Conservation (phyloP, 2,888 invertebrate genomes). For the Acanthoscelides obtectus region DNA sequence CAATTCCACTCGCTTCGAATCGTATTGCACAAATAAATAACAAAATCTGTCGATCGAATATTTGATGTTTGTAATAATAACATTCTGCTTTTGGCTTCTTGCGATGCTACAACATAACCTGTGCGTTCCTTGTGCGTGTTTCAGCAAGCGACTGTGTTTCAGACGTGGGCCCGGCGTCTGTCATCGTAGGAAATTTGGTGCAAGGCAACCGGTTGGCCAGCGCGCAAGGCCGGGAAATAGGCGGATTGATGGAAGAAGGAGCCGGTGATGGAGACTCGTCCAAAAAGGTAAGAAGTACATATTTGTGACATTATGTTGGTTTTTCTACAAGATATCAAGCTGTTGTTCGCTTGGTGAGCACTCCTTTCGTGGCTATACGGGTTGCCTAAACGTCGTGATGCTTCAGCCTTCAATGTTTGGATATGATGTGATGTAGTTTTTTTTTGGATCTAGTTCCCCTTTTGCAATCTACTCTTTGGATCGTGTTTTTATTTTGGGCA, state of each 20-base stretch:
- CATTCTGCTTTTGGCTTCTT: slow-evolving; percentile 45
- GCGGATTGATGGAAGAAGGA: slow-evolving; percentile 84
- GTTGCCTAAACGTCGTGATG: too few species aligned
- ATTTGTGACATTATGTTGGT: too few species aligned
- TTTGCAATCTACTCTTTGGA: too few species aligned
- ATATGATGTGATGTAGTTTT: neutral
- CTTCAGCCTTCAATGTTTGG: too few species aligned
- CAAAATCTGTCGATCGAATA: too few species aligned
- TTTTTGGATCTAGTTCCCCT: neutral
- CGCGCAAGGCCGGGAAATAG: slow-evolving; percentile 95
- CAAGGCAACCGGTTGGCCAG: slow-evolving; percentile 97
- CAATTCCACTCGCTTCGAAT: too few species aligned
- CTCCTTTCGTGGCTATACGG: too few species aligned
- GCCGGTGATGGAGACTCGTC: slow-evolving; percentile 86
- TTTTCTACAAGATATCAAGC: too few species aligned
- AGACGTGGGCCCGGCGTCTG: slow-evolving; percentile 99
- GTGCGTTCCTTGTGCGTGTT: slow-evolving; percentile 47
- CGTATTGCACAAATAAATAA: too few species aligned
- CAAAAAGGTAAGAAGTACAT: slow-evolving; percentile 85
- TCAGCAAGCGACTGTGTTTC: slow-evolving; percentile 73
- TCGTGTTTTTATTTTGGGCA: too few species aligned
- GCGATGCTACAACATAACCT: slow-evolving; percentile 45
- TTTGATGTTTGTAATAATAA: too few species aligned
- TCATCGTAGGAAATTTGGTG: slow-evolving; percentile 99
- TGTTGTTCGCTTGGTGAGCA: too few species aligned